These are phyloP conservation scores for Centruroides vittatus DNA, from an alignment of 1,140 invertebrate species.

Conservation along the genomic window DNA sequence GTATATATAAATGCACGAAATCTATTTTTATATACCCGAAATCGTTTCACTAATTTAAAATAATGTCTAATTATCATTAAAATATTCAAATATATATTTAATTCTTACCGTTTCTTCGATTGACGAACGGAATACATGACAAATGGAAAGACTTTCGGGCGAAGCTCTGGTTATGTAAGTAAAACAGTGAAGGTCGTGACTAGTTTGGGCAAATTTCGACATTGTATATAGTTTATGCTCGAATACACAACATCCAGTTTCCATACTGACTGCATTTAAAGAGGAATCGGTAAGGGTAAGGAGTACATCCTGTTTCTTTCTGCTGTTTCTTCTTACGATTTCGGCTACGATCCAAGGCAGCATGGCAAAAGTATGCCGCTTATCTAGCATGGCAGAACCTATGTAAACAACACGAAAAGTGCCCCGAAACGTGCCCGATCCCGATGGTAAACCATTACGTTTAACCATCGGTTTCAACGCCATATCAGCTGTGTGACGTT, in stretches of 20 bases:
- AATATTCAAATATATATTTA: too few species aligned
- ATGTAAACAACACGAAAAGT: conserved; percentile 17
- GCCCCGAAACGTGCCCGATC: conserved; percentile 3
- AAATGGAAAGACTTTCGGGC: conserved; percentile 24
- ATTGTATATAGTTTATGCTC: conserved; percentile 27
- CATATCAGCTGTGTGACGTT: too few species aligned
- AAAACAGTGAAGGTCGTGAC: conserved; percentile 29
- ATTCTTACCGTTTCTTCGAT: conserved; percentile 26
- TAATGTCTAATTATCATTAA: too few species aligned
- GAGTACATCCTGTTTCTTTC: conserved; percentile 23
- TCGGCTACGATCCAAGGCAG: conserved; percentile 34
- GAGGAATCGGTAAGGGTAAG: conserved; percentile 20
- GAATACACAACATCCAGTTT: conserved; percentile 20
- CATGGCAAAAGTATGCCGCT: conserved; percentile 27
- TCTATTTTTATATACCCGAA: too few species aligned
- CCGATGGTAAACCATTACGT: too few species aligned
- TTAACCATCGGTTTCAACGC: too few species aligned
- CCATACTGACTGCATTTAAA: conserved; percentile 15
- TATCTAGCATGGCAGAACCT: conserved; percentile 17
- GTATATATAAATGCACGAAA: too few species aligned
- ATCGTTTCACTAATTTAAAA: too few species aligned
- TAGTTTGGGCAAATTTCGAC: conserved; percentile 28
- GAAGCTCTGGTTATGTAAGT: conserved; percentile 27
- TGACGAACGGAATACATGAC: conserved; percentile 29
- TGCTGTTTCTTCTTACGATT: conserved; percentile 23